Conservation (phyloP, 2,888 invertebrate genomes). For the Amblyjoppa proteus region DNA sequence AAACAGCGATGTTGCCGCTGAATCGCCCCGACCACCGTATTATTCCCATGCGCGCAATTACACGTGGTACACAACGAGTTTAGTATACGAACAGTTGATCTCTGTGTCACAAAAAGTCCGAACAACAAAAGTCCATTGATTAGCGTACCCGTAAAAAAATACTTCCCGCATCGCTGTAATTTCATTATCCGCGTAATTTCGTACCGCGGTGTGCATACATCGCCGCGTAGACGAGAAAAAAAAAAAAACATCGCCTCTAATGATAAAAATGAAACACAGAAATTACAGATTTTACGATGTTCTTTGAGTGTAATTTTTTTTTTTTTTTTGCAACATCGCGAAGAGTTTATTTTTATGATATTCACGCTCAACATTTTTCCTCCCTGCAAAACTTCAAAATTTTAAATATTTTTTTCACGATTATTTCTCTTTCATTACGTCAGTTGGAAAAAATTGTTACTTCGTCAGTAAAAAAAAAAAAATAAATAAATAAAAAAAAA, state of each 20-base stretch:
- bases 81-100: constrained; percentile 28
- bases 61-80: constrained; percentile 7
- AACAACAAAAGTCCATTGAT: constrained; percentile 35
- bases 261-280: not conserved
- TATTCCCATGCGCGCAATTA: constrained; percentile 45
- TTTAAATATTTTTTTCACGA: not conserved
- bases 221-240: not conserved
- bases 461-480: not conserved
- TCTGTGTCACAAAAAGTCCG: constrained; percentile 11
- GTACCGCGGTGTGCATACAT: not conserved
- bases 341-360: too few relatives aligned
- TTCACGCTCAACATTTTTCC: too few relatives aligned
- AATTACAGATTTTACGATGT: not conserved
- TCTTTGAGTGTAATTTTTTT: not conserved
- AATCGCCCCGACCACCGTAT: constrained; percentile 44
- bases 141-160: constrained; percentile 15
- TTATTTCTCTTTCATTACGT: not conserved
- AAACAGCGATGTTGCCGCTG: constrained; percentile 31
- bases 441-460: not conserved
- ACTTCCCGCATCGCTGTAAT: not conserved
- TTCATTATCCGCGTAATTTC: not conserved
- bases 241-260: not conserved
- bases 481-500: not conserved
- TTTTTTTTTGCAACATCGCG: not conserved
- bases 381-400: too few relatives aligned